A percentile compares a stretch with the other conserved stretches of the same genome.
Conservation (phyloP, 2,113 vertebrate genomes). For the Desmodus rotundus region DNA sequence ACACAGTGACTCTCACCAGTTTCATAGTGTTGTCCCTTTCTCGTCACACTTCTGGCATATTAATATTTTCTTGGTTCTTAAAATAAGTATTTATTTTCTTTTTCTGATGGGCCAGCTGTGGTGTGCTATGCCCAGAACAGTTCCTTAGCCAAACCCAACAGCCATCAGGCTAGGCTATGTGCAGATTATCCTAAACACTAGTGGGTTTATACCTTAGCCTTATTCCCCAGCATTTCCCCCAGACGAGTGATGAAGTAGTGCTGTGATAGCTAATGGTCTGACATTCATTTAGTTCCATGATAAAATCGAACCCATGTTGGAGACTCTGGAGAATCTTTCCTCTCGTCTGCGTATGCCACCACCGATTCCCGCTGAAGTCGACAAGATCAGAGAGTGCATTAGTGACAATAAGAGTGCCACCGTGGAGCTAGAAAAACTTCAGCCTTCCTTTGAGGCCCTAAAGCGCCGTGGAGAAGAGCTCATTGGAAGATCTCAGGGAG, state of each 20-base stretch:
- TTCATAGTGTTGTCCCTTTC: conserved; percentile 62
- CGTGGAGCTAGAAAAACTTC: conserved; percentile 96
- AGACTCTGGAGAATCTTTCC: conserved; percentile 91
- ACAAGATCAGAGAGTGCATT: conserved; percentile 98
- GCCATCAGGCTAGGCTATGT: neutral
- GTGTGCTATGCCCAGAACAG: neutral
- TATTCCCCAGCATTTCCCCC: neutral
- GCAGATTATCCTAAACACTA: neutral
- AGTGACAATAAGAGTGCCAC: conserved; percentile 90
- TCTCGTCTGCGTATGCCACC: conserved; percentile 92
- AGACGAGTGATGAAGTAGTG: neutral
- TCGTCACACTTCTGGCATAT: conserved; percentile 39
- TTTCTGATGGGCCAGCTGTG: neutral
- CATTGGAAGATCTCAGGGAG: conserved; percentile 87
- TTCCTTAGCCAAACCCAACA: conserved; percentile 21
- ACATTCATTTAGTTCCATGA: conserved; percentile 89
- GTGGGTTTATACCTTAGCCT: neutral
- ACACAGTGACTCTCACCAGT: conserved; percentile 47
- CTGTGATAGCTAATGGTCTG: conserved; percentile 12
- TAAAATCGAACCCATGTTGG: conserved; percentile 98
- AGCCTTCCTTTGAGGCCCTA: conserved; percentile 94
- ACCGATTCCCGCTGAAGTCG: conserved; percentile 95
- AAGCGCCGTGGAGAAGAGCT: conserved; percentile 94
- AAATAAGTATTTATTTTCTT: neutral
- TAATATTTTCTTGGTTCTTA: conserved; percentile 31